Percentiles rank a stretch among this genome's conserved stretches.
These are phyloP conservation scores for Drosophila kanekoi DNA, from an alignment of 2,888 invertebrate species.

Conservation along the genomic window DNA sequence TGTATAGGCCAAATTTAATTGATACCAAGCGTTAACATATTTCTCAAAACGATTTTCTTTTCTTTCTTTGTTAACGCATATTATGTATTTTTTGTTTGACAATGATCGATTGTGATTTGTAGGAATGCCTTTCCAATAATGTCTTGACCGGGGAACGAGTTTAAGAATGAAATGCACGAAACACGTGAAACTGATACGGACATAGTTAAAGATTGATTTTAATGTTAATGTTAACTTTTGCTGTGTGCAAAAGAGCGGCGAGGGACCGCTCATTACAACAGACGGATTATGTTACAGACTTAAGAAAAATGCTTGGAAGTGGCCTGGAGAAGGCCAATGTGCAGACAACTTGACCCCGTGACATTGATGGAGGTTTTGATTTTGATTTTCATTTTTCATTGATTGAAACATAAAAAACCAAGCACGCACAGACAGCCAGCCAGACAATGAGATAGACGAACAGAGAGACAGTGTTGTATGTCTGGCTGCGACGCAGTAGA, in stretches of 20 bases:
- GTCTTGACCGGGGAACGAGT: slow-evolving; percentile 11
- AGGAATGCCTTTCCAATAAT: slow-evolving; percentile 52
- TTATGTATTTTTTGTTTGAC: slow-evolving; percentile 56
- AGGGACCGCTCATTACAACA: slow-evolving; percentile 47
- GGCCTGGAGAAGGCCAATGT: slow-evolving; percentile 24
- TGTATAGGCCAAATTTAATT: slow-evolving; percentile 66
- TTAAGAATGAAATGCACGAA: slow-evolving; percentile 45
- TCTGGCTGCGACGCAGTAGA: slow-evolving; percentile 33
- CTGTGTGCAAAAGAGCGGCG: slow-evolving; percentile 10
- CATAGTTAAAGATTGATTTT: slow-evolving; percentile 71
- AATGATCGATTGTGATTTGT: slow-evolving; percentile 80
- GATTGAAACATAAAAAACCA: slow-evolving; percentile 75
- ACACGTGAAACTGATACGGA: slow-evolving; percentile 69
- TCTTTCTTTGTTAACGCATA: slow-evolving; percentile 44
- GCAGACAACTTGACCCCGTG: slow-evolving; percentile 43
- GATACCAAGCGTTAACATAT: slow-evolving; percentile 48
- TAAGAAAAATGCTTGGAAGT: slow-evolving; percentile 64
- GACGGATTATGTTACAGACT: slow-evolving; percentile 76
- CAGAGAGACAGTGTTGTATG: slow-evolving; percentile 30
- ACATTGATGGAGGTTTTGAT: slow-evolving; percentile 80
- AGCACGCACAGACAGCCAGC: slow-evolving; percentile 5
- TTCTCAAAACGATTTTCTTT: slow-evolving; percentile 29
- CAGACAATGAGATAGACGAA: slow-evolving; percentile 2
- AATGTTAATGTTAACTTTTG: slow-evolving; percentile 46
- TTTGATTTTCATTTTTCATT: slow-evolving; percentile 75